These are phyloP conservation scores for Propithecus perrieri DNA, from an alignment of 2,797 vertebrate species.

Conservation along the genomic window DNA sequence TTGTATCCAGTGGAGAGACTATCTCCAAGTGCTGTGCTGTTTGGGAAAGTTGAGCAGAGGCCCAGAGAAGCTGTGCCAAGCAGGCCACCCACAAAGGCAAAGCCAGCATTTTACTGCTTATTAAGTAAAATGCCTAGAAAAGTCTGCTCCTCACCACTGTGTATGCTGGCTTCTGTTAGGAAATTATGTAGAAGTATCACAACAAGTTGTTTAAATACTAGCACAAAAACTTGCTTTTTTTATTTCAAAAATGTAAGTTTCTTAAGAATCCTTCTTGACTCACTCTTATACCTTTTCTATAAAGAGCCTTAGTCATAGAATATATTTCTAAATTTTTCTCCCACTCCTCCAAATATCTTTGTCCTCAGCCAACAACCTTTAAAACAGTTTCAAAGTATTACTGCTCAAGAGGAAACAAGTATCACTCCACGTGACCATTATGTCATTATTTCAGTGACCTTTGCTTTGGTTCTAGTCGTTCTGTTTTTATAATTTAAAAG, in stretches of 20 bases:
- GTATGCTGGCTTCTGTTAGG: slow-evolving; percentile 1
- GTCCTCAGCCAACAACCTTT: neutral
- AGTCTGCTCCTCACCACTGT: neutral
- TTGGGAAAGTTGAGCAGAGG: neutral
- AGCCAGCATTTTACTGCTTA: slow-evolving; percentile 2
- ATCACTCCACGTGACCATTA: neutral
- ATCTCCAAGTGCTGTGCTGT: neutral
- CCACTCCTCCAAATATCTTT: neutral
- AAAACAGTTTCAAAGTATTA: neutral
- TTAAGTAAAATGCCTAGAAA: slow-evolving; percentile 35
- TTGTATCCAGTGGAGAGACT: neutral
- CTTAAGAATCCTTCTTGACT: neutral
- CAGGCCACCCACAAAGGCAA: neutral
- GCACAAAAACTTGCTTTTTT: neutral
- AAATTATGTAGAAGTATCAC: neutral
- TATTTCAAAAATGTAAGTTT: neutral
- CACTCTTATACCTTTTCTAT: neutral
- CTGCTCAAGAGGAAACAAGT: slow-evolving; percentile 16
- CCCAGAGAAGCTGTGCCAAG: neutral
- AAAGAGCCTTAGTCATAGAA: neutral
- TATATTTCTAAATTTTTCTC: neutral
- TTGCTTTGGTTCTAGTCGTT: neutral
- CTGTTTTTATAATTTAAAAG: slow-evolving; percentile 1
- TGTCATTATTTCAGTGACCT: neutral
- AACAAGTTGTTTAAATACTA: slow-evolving; percentile 22